Evolutionary conservation across 2,888 invertebrate species (phyloP).

Genomic region (Pollenia griseotomentosa): DNA sequence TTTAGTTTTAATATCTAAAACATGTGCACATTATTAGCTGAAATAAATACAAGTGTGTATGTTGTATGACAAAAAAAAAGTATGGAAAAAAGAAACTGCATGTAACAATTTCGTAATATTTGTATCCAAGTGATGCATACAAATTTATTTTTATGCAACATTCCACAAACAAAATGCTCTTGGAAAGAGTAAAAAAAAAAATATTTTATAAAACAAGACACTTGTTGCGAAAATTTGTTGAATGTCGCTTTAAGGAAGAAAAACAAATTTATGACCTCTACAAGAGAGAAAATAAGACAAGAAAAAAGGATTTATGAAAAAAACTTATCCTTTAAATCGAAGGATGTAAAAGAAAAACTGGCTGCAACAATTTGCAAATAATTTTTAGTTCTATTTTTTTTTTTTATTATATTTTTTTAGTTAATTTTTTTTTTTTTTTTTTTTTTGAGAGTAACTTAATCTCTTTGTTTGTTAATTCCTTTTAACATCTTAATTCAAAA

Average conservation of each 20-base stretch:
- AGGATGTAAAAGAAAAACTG: constrained; percentile 34
- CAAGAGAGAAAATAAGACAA: constrained; percentile 61
- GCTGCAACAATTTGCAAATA: constrained; percentile 59
- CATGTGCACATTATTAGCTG: constrained; percentile 57
- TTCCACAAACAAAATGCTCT: constrained; percentile 35
- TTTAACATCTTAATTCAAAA: constrained; percentile 69
- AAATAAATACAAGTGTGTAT: constrained; percentile 17
- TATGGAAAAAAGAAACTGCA: constrained; percentile 28
- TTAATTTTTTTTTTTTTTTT: background rate
- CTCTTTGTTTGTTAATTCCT: constrained; percentile 56
- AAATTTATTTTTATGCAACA: constrained; percentile 54
- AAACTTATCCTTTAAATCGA: constrained; percentile 6
- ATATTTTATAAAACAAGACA: constrained; percentile 75
- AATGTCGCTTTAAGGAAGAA: constrained; percentile 78
- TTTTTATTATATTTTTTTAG: background rate
- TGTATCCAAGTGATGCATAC: constrained; percentile 57
- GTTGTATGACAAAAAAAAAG: constrained; percentile 4
- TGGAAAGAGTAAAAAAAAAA: constrained; percentile 16
- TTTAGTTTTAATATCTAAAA: constrained; percentile 51
- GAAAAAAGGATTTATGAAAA: background rate
- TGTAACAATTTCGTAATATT: constrained; percentile 60
- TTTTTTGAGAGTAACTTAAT: constrained; percentile 56
- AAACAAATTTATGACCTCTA: constrained; percentile 82
- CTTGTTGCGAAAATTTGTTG: constrained; percentile 84
- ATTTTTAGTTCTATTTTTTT: constrained; percentile 6